Evolutionary conservation across 2,797 vertebrate genomes (phyloP), one percentile per base, ranked within the genome.

Genomic region (Sebastes paucispinis): DNA sequence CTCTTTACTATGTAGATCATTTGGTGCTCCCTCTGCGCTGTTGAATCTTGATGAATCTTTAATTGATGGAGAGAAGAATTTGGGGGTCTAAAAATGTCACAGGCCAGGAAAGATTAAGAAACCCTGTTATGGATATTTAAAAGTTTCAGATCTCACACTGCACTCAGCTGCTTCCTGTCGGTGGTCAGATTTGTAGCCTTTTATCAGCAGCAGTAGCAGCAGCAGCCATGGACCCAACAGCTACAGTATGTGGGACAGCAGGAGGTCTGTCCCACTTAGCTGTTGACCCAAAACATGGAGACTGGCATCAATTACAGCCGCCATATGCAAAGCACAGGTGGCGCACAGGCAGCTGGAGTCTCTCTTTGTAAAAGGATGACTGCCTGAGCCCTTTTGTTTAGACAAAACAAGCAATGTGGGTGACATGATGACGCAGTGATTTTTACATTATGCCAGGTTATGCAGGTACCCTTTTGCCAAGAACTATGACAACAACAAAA

Each of bases 261-360:
- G 88, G 86, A 73, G 73, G 75, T 77, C 67, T 89, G 91, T 88
- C 89, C 89, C 90, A 92, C 77, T 89, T 92, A 89, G 87, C 89
- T 80, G 81, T 6, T 93, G 92, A 94, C 90, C 93, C 90, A 92
- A 89, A 93, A 89, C 89, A 50, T n/a, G 24, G 67, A 77, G 74
- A 81, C 64, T 29, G 47, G 67, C 54, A 72, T 70, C 85, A 88
- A 80, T 88, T 87, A 82, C 87, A 68, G 76, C 65, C 7, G 4
- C 83, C 83, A 73, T 85, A 87, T 86, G 85, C 59, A 89, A 81
- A 70, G 70, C 75, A 63, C 89, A 85, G 86, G 87, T 89, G 88
- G 83, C 36, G 34, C 59, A 10, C 29, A 7, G 43, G 69, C 27
- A 81, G 73, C 79, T 62, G 81, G 50, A 86, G 77, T 43, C 74